Conservation (phyloP, 2,888 invertebrate species). For the Baccha elongata region DNA sequence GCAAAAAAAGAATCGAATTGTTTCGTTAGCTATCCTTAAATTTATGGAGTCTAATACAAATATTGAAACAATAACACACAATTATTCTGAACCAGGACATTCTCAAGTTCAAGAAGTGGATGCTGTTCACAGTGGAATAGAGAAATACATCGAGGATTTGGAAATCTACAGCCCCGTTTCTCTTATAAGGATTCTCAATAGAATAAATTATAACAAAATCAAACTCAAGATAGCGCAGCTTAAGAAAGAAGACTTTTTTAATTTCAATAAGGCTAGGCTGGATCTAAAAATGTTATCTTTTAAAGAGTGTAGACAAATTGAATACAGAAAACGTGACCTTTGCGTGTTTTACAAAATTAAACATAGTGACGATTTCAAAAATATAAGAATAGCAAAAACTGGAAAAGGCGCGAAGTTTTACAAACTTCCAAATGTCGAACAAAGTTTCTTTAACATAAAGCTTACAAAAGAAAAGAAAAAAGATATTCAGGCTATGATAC, state of each 20-base stretch:
- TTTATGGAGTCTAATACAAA: constrained; percentile 1
- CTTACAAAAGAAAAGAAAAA: neutral
- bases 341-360: neutral
- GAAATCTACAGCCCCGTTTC: constrained; percentile 12
- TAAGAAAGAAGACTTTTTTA: no score
- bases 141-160: neutral
- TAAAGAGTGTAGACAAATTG: neutral
- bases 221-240: neutral
- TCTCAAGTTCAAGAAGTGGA: constrained; percentile 16
- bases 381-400: neutral
- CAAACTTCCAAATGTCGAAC: neutral
- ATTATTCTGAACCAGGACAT: constrained; percentile 14
- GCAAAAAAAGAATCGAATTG: neutral
- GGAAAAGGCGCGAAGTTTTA: neutral
- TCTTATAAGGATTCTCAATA: neutral
- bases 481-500: neutral
- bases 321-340: neutral
- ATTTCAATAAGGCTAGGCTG: no score
- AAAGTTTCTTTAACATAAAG: neutral
- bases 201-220: neutral
- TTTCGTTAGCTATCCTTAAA: neutral
- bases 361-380: neutral
- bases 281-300: neutral
- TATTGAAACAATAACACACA: constrained; percentile 1
- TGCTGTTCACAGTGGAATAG: constrained; percentile 19